Conservation (phyloP, 2,797 vertebrate species). For the Trematomus bernacchii region DNA sequence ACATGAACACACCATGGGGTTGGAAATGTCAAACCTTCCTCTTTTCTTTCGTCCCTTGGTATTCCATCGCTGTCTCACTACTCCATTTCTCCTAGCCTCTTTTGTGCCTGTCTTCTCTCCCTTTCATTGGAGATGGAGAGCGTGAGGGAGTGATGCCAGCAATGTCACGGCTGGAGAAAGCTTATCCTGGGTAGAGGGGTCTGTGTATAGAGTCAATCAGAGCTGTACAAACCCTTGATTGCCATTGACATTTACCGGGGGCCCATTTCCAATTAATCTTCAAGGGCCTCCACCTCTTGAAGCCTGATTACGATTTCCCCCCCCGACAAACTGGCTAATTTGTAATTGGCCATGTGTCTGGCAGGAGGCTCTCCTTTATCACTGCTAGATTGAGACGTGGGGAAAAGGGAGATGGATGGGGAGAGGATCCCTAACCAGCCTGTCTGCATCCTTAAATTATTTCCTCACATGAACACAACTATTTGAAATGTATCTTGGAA, state of each 20-base stretch:
- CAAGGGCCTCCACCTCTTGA: slow-evolving; percentile 87
- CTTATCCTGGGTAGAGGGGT: slow-evolving; percentile 78
- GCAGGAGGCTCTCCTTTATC: slow-evolving; percentile 76
- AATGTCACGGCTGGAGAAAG: slow-evolving; percentile 79
- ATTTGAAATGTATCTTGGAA: background rate
- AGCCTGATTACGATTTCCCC: slow-evolving; percentile 85
- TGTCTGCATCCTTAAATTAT: slow-evolving; percentile 41
- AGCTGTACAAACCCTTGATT: slow-evolving; percentile 84
- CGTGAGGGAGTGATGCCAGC: slow-evolving; percentile 70
- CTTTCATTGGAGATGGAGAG: slow-evolving; percentile 66
- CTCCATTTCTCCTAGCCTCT: slow-evolving; percentile 64
- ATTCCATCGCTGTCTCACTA: slow-evolving; percentile 67
- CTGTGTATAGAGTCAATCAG: slow-evolving; percentile 85
- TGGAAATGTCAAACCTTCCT: slow-evolving; percentile 65
- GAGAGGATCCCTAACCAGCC: slow-evolving; percentile 27
- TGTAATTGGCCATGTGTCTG: slow-evolving; percentile 86
- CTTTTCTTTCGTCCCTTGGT: slow-evolving; percentile 62
- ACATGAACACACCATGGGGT: slow-evolving; percentile 59
- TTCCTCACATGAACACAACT: slow-evolving; percentile 18
- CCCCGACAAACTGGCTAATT: slow-evolving; percentile 87
- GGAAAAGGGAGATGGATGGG: slow-evolving; percentile 52
- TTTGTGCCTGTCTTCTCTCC: slow-evolving; percentile 62
- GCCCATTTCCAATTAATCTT: slow-evolving; percentile 90
- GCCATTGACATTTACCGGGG: slow-evolving; percentile 88
- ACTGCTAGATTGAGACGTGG: slow-evolving; percentile 73